phyloP scores from a whole-genome alignment of 1,140 invertebrate genomes.

The Drosophila virilis region DNA sequence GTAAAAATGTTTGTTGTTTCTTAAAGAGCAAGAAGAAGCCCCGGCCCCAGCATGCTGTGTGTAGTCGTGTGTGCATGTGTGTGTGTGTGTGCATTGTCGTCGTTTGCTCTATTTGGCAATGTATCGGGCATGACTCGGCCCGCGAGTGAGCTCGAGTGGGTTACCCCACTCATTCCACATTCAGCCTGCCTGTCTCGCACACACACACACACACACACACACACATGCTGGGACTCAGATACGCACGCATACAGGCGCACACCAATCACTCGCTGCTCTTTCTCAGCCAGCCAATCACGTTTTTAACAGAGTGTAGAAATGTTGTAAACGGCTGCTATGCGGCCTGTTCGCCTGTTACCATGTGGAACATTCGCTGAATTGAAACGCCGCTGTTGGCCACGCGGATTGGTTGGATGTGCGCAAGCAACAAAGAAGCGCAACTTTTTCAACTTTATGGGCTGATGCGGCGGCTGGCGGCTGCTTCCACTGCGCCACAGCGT shows the following conservation, averaged over 20 bases:
- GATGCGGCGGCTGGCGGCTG: background rate
- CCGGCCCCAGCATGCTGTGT: slow-evolving; percentile 35
- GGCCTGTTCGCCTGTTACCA: slow-evolving; percentile 71
- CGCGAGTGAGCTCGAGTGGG: background rate
- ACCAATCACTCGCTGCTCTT: slow-evolving; percentile 43
- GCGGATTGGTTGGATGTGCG: slow-evolving; percentile 81
- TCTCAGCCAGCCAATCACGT: slow-evolving; percentile 75
- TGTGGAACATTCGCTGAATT: slow-evolving; percentile 84
- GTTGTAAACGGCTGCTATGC: slow-evolving; percentile 65
- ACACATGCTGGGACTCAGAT: slow-evolving; percentile 17
- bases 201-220: too few relatives aligned
- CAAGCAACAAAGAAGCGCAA: slow-evolving; percentile 83
- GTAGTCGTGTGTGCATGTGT: background rate
- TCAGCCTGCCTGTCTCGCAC: too few relatives aligned
- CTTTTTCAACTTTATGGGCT: slow-evolving; percentile 68
- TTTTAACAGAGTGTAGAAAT: slow-evolving; percentile 68
- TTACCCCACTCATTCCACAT: background rate
- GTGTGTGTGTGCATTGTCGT: slow-evolving; percentile 6
- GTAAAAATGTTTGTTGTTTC: slow-evolving; percentile 83
- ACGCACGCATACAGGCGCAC: slow-evolving; percentile 38
- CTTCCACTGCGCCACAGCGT: background rate
- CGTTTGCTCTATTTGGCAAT: slow-evolving; percentile 8
- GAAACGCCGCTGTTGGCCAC: slow-evolving; percentile 80
- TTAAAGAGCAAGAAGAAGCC: slow-evolving; percentile 83
- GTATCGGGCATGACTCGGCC: slow-evolving; percentile 1